A percentile compares a stretch with the other conserved stretches of the same genome.
Conservation (phyloP, 1,140 invertebrate species). For the honey bee (Apis mellifera) region DNA sequence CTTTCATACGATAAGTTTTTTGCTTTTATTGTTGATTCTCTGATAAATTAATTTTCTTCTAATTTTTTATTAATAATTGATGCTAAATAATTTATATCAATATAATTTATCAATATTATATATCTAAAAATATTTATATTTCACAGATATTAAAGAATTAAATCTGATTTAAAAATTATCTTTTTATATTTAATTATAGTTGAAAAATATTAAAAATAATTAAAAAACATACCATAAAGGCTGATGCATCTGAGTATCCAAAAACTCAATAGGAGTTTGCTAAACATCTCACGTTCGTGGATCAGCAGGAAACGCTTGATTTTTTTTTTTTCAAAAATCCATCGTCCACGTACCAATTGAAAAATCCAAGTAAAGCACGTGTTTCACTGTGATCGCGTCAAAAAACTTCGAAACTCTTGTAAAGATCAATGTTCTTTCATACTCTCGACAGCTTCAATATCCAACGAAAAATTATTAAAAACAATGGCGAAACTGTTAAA, state of each 20-base stretch:
- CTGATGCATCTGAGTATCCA: slow-evolving; percentile 75
- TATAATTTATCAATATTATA: no score
- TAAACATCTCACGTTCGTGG: slow-evolving; percentile 75
- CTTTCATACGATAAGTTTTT: no score
- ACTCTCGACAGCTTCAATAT: background rate
- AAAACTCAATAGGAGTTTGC: slow-evolving; percentile 73
- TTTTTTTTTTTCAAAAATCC: slow-evolving; percentile 67
- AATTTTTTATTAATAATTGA: no score
- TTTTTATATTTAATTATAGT: no score
- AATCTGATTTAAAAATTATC: background rate
- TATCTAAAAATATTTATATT: no score
- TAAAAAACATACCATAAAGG: slow-evolving; percentile 69
- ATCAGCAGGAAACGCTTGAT: slow-evolving; percentile 54
- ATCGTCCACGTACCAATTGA: slow-evolving; percentile 43
- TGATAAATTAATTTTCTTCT: no score
- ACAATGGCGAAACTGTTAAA: slow-evolving; percentile 2
- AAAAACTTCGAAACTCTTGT: background rate
- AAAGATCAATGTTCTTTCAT: slow-evolving; percentile 35
- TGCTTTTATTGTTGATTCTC: no score
- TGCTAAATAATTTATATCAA: no score
- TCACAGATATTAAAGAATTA: background rate
- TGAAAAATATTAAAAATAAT: background rate
- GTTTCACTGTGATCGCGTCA: slow-evolving; percentile 3
- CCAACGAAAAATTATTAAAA: background rate
- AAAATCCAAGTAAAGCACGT: slow-evolving; percentile 40